A percentile compares a stretch with the other conserved stretches of the same genome.
Conservation (phyloP, 2,888 invertebrate species). For the Mythimna pallens region DNA sequence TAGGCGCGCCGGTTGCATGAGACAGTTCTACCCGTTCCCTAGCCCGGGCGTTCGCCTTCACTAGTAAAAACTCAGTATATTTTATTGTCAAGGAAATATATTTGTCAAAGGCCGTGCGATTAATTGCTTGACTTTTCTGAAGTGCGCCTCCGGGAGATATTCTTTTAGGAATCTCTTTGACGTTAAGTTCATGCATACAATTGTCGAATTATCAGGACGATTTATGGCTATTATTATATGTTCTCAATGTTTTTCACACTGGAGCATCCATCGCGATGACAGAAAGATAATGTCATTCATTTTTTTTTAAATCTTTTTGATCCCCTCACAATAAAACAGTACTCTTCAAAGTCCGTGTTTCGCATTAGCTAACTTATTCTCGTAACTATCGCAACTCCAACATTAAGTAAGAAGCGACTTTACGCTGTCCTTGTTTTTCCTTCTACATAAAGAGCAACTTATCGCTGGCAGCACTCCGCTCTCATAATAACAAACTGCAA, state of each 20-base stretch:
- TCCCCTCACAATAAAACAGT: conserved; percentile 23
- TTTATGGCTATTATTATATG: background rate
- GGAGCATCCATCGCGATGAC: background rate
- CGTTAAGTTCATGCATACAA: conserved; percentile 49
- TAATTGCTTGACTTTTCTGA: conserved; percentile 83
- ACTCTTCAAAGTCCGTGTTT: conserved; percentile 44
- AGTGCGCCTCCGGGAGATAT: conserved; percentile 74
- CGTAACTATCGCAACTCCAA: conserved; percentile 61
- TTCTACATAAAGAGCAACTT: conserved; percentile 83
- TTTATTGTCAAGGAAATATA: conserved; percentile 89
- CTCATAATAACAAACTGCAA: conserved; percentile 88
- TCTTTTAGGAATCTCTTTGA: conserved; percentile 66
- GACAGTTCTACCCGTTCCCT: conserved; percentile 86
- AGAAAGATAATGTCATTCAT: background rate
- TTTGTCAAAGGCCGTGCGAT: conserved; percentile 86
- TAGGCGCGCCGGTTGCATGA: conserved; percentile 84
- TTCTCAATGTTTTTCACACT: background rate
- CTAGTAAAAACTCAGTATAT: conserved; percentile 87
- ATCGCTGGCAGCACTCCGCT: conserved; percentile 79
- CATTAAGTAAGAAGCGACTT: conserved; percentile 65
- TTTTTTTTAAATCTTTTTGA: background rate
- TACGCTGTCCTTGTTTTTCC: conserved; percentile 76
- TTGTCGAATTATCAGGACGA: conserved; percentile 48
- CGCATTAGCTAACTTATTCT: conserved; percentile 62
- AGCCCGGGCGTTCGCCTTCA: conserved; percentile 75